A percentile compares a stretch with the other conserved stretches of the same genome.
These are phyloP conservation scores for Phalacrocorax carbo DNA, from an alignment of 2,113 vertebrate species.

Conservation along the genomic window DNA sequence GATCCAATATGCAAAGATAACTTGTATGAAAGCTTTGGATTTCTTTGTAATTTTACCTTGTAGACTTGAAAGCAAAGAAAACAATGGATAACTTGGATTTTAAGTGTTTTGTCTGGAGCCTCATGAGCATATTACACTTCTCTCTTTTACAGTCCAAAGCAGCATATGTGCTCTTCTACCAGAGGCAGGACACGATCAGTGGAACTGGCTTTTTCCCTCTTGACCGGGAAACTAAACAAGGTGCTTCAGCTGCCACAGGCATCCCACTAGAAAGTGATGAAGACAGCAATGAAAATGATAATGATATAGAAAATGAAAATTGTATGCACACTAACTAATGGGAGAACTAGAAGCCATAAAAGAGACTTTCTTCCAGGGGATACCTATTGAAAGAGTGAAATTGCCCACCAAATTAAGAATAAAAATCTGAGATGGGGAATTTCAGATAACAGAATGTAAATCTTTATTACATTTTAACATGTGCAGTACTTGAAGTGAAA, in stretches of 20 bases:
- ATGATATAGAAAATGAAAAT: conserved; percentile 85
- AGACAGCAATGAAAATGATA: conserved; percentile 84
- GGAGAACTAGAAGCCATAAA: conserved; percentile 87
- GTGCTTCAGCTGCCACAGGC: conserved; percentile 82
- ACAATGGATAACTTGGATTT: not conserved
- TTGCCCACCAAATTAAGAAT: conserved; percentile 77
- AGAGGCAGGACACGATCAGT: conserved; percentile 92
- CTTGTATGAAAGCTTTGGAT: not conserved
- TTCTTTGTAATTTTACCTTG: not conserved
- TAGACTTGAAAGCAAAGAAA: not conserved
- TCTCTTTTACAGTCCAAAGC: conserved; percentile 90
- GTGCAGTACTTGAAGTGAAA: conserved; percentile 83
- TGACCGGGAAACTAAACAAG: conserved; percentile 86
- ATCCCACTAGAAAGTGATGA: conserved; percentile 83
- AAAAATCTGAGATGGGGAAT: conserved; percentile 78
- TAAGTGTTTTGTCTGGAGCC: not conserved
- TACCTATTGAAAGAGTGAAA: conserved; percentile 64
- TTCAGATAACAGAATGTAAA: conserved; percentile 83
- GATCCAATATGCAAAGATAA: not conserved
- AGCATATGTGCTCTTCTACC: conserved; percentile 97
- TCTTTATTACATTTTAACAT: conserved; percentile 81
- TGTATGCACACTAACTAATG: conserved; percentile 94
- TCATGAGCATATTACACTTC: not conserved
- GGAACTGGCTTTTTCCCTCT: conserved; percentile 96
- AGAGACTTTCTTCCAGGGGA: conserved; percentile 75